Percentiles rank a stretch among this genome's conserved stretches.
These are phyloP conservation scores for Clostera curtula DNA, from an alignment of 2,888 invertebrate genomes.

Conservation along the genomic window DNA sequence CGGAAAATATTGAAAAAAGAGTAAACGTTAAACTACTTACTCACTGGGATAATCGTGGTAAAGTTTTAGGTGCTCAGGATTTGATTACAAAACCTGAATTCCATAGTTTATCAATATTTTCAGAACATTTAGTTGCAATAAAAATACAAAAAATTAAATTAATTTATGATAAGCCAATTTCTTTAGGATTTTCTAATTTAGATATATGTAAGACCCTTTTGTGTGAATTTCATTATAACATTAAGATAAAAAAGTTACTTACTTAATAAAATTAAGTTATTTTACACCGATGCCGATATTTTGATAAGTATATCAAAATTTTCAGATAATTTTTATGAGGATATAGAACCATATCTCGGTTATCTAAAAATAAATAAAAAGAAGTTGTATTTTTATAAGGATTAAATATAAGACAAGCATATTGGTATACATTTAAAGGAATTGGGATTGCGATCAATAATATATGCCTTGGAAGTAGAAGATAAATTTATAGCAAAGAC, in stretches of 20 bases:
- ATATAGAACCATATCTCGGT: background rate
- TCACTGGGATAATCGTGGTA: conserved; percentile 27
- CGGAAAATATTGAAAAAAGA: conserved; percentile 35
- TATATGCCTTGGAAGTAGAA: conserved; percentile 16
- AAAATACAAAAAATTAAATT: conserved; percentile 13
- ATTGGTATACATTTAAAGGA: conserved; percentile 14
- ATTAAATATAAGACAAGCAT: conserved; percentile 22
- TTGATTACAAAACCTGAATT: conserved; percentile 28
- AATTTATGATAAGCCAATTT: conserved; percentile 17
- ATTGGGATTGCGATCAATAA: conserved; percentile 10
- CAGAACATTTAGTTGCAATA: conserved; percentile 29
- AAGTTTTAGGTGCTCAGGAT: conserved; percentile 20
- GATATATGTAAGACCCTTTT: too few relatives aligned
- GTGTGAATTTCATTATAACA: too few relatives aligned
- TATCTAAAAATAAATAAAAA: background rate
- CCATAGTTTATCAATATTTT: conserved; percentile 28
- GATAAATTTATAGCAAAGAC: conserved; percentile 15
- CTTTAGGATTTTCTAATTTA: conserved; percentile 16
- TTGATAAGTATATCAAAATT: background rate
- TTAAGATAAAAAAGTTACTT: too few relatives aligned
- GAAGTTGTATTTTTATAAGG: conserved; percentile 8
- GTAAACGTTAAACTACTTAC: conserved; percentile 30
- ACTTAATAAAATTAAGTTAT: too few relatives aligned
- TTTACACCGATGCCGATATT: too few relatives aligned
- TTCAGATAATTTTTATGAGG: background rate